A percentile compares a stretch with the other conserved stretches of the same genome.
Evolutionary conservation across 2,888 invertebrate genomes (phyloP).

Genomic region (Ceraclea dissimilis): DNA sequence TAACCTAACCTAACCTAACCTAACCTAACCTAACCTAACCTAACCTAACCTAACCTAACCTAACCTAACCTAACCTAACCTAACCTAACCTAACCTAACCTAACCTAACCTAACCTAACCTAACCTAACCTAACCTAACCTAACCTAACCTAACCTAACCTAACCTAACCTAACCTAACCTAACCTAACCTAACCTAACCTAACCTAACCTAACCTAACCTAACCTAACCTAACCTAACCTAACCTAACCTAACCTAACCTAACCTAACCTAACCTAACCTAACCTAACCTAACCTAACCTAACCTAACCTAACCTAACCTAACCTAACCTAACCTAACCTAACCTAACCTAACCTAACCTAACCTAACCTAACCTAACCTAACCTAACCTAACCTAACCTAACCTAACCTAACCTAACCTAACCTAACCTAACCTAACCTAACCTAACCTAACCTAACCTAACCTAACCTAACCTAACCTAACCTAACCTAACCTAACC

Average conservation of each 20-base stretch:
- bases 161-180: constrained; percentile 26
- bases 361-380: too few relatives aligned
- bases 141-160: constrained; percentile 26
- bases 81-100: constrained; percentile 28
- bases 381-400: too few relatives aligned
- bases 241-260: constrained; percentile 27
- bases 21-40: constrained; percentile 21
- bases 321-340: too few relatives aligned
- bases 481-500: too few relatives aligned
- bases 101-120: constrained; percentile 17
- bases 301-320: too few relatives aligned
- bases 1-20: constrained; percentile 25
- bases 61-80: constrained; percentile 25
- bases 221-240: constrained; percentile 25
- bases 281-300: too few relatives aligned
- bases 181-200: constrained; percentile 25
- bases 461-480: too few relatives aligned
- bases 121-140: constrained; percentile 26
- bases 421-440: too few relatives aligned
- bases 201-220: constrained; percentile 25
- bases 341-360: too few relatives aligned
- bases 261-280: constrained; percentile 27
- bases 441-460: too few relatives aligned
- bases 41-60: constrained; percentile 22
- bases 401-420: too few relatives aligned